Base-by-base conservation (phyloP, 2,797 vertebrate species). In the Acipenser ruthenus region DNA sequence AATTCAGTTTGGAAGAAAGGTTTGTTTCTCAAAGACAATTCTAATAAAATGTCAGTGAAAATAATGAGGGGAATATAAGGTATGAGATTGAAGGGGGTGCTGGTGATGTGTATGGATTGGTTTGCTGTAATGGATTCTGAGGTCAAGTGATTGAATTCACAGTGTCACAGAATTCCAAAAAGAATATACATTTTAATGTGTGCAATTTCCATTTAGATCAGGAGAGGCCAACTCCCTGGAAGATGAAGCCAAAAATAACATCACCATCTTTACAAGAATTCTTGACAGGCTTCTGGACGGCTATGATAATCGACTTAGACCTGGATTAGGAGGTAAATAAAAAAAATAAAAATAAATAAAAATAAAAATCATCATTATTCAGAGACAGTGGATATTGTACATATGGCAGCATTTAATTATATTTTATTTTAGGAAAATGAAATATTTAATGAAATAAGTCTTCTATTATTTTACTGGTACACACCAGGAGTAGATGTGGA, bases 231-330 rank as follows among this genome's bases (percentile, higher is more conserved):
- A 93, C 80, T 80, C 86, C 75, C 71, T 88, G 78, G 91, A 94
- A 80, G 92, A 98, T 67, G 93, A 95, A 86, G 93, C 94, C 79
- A 95, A 95, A 88, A 95, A 94, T 88, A 98, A 97, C 87, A 98
- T 97, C 82, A 98, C 95, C 72, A 89, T 95, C 82, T 99, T 98
- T 78, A 99, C 96, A 56, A 93, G 92, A 78, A 99, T 99, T 87
- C 89, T 99, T 82, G 96, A 99, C 90, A 91, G 95, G 83, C 93
- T 99, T 68, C 87, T 99, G 82, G 96, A 99, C 79, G 96, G 95
- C 73, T 99, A 99, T 62, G 96, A 99, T 87, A 99, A 99, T 87
- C 94, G 96, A 49, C 92, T 99, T 69, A 91, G 96, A 81, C 95
- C 96, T 71, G 96, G 96, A 80, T 88, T 99, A 62, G 96, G 95